These are phyloP conservation scores for Glaucomys volans DNA, from an alignment of 2,113 vertebrate genomes.

Conservation along the genomic window DNA sequence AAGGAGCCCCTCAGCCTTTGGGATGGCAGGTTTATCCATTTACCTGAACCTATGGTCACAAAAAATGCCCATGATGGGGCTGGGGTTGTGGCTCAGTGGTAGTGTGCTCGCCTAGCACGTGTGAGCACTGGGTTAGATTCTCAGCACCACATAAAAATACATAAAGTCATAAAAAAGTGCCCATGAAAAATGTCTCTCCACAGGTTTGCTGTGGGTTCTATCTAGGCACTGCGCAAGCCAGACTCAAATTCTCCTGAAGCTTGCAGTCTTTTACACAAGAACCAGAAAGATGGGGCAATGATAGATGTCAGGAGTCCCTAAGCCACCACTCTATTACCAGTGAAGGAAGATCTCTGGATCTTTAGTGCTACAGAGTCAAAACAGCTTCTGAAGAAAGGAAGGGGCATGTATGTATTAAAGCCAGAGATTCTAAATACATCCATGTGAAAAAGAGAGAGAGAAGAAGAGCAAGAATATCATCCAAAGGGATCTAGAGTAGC, in stretches of 20 bases:
- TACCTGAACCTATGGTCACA: background rate
- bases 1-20: background rate
- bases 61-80: background rate
- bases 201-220: background rate
- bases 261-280: background rate
- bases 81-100: no score
- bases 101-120: no score
- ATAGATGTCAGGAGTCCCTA: background rate
- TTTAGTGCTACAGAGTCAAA: background rate
- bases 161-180: no score
- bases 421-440: slow-evolving; percentile 29
- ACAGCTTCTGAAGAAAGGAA: background rate
- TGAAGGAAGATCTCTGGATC: background rate
- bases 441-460: background rate
- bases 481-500: background rate
- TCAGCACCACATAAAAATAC: no score
- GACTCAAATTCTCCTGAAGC: background rate
- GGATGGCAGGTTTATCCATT: background rate
- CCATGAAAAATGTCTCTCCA: background rate
- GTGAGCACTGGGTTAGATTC: no score
- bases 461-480: background rate
- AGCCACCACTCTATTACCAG: background rate
- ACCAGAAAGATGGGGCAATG: background rate
- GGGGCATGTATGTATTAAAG: background rate
- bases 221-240: background rate